Evolutionary conservation across 2,113 vertebrate genomes (phyloP).

Genomic region (Cyanoliseus patagonus): DNA sequence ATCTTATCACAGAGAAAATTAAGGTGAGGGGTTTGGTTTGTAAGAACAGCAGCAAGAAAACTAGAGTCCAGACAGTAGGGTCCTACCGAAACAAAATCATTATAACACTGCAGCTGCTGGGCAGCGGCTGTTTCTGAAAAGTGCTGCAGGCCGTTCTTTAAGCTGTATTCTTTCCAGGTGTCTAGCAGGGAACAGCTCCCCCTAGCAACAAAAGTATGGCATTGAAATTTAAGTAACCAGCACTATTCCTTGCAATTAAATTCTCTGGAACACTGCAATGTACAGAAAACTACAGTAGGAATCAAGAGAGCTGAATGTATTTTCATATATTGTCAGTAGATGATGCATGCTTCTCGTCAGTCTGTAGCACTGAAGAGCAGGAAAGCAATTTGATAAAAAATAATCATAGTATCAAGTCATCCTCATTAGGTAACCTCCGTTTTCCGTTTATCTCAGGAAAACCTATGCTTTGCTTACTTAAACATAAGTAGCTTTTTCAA

Average conservation of each 20-base stretch:
- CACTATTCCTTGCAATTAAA: not conserved
- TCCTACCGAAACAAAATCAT: not conserved
- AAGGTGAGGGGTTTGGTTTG: not conserved
- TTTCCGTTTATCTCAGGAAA: not conserved
- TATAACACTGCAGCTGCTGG: not conserved
- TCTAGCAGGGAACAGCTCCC: constrained; percentile 48
- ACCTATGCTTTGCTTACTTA: not conserved
- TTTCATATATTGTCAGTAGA: not conserved
- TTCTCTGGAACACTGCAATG: not conserved
- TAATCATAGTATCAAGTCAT: not conserved
- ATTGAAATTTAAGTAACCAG: not conserved
- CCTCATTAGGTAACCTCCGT: not conserved
- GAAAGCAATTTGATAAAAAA: not conserved
- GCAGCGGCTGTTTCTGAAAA: not conserved
- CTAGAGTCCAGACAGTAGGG: not conserved
- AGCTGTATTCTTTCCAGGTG: not conserved
- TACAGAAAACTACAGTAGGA: not conserved
- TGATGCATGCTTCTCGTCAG: not conserved
- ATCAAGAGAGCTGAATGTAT: not conserved
- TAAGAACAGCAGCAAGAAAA: not conserved
- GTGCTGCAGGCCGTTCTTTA: not conserved
- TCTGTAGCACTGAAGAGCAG: not conserved
- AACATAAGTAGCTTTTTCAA: not conserved
- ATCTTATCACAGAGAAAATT: not conserved
- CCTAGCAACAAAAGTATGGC: constrained; percentile 1